Conservation (phyloP, 2,888 invertebrate genomes). For the Cataglyphis livida region DNA sequence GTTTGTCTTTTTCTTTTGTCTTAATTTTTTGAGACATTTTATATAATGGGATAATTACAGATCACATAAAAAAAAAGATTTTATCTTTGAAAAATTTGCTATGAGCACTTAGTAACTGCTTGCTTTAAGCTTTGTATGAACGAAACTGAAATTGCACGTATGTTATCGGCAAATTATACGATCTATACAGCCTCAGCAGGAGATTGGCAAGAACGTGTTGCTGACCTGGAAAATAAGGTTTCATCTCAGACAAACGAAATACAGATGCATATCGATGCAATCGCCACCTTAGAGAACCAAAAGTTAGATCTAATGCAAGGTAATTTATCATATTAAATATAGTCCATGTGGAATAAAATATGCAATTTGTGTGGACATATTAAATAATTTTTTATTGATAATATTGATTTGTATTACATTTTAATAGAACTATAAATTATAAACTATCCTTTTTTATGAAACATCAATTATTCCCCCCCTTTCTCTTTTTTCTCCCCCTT, state of each 20-base stretch:
- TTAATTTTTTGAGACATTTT: neutral
- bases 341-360: slow-evolving; percentile 1
- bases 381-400: slow-evolving; percentile 15
- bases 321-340: slow-evolving; percentile 76
- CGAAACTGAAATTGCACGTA: slow-evolving; percentile 65
- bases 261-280: slow-evolving; percentile 88
- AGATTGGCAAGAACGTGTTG: slow-evolving; percentile 82
- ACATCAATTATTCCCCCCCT: neutral
- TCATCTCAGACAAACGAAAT: slow-evolving; percentile 82
- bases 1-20: neutral
- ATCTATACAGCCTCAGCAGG: slow-evolving; percentile 83
- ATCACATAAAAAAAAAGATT: neutral
- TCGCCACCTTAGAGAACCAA: slow-evolving; percentile 89
- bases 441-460: neutral
- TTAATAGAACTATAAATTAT: neutral
- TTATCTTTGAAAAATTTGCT: neutral
- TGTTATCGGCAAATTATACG: slow-evolving; percentile 79
- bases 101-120: slow-evolving; percentile 55
- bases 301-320: slow-evolving; percentile 90
- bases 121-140: slow-evolving; percentile 61
- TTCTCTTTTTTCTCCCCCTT: neutral
- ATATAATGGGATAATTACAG: neutral
- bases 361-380: neutral
- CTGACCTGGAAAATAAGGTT: slow-evolving; percentile 83
- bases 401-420: slow-evolving; percentile 2